A percentile compares a stretch with the other conserved stretches of the same genome.
Conservation (phyloP, 2,113 vertebrate species). For the Sciurus niger region DNA sequence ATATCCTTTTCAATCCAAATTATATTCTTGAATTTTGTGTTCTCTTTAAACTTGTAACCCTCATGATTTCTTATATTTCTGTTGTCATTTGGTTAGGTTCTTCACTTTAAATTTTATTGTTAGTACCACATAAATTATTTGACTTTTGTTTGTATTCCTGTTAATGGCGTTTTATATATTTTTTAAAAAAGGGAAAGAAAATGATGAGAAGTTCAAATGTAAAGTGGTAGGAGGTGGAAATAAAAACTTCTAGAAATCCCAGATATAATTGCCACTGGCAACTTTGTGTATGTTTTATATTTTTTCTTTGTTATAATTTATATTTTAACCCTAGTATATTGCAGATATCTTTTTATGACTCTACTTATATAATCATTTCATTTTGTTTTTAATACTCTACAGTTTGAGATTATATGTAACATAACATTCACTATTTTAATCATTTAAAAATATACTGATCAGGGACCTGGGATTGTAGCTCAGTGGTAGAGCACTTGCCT, state of each 20-base stretch:
- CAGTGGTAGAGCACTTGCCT: too few relatives aligned
- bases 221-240: not conserved
- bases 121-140: not conserved
- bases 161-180: not conserved
- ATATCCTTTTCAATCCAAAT: not conserved
- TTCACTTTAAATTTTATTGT: conserved; percentile 27
- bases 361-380: not conserved
- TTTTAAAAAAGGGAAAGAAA: not conserved
- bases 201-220: not conserved
- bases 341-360: not conserved
- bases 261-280: not conserved
- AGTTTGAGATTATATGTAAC: not conserved
- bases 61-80: conserved; percentile 32
- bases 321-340: not conserved
- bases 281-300: not conserved
- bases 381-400: conserved; percentile 15
- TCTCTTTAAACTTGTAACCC: not conserved
- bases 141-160: not conserved
- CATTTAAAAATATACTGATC: not conserved
- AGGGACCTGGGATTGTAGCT: too few relatives aligned
- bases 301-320: conserved; percentile 15
- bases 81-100: not conserved
- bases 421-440: not conserved
- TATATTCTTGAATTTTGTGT: not conserved
- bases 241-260: conserved; percentile 9